These are phyloP conservation scores for Athene cunicularia DNA, from an alignment of 2,113 vertebrate genomes.

Conservation along the genomic window DNA sequence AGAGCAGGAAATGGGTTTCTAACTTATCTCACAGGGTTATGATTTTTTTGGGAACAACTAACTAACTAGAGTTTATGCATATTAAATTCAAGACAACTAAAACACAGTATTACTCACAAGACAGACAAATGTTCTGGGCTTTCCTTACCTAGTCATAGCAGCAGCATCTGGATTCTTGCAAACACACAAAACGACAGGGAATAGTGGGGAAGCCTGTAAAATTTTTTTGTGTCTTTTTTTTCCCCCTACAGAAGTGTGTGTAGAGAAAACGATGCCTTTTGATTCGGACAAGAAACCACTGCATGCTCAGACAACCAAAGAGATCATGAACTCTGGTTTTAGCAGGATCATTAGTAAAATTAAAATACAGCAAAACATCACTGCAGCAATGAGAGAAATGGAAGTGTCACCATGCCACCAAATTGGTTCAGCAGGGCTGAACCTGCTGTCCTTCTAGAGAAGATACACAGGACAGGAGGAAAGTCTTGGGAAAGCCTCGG, in stretches of 20 bases:
- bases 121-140: background rate
- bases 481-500: background rate
- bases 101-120: background rate
- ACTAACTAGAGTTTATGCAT: background rate
- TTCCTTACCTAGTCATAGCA: background rate
- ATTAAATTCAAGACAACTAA: background rate
- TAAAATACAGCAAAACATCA: background rate
- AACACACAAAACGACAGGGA: background rate
- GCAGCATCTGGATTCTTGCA: slow-evolving; percentile 3
- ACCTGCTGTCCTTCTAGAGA: background rate
- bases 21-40: background rate
- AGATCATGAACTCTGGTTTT: background rate
- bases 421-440: background rate
- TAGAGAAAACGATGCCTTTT: background rate
- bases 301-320: background rate
- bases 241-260: background rate
- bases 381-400: background rate
- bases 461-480: background rate
- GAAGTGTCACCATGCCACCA: background rate
- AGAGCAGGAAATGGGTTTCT: background rate
- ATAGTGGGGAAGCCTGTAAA: background rate
- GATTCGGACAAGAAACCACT: background rate
- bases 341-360: background rate
- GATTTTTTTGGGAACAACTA: background rate
- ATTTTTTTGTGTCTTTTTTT: background rate